Conservation (phyloP, 1,140 invertebrate genomes). For the Nebria ingens region DNA sequence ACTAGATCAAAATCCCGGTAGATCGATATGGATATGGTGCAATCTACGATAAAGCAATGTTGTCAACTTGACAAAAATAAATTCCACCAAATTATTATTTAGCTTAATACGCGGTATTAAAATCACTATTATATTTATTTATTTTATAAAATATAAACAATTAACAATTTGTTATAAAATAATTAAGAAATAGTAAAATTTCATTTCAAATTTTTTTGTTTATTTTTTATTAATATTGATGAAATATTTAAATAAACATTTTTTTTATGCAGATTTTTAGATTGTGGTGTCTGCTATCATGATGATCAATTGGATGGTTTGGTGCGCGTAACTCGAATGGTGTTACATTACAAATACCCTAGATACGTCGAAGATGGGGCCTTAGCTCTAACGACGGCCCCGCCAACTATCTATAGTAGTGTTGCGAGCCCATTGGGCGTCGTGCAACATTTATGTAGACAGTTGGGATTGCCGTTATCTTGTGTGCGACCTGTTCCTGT, state of each 20-base stretch:
- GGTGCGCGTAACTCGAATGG: constrained; percentile 62
- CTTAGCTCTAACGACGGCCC: constrained; percentile 57
- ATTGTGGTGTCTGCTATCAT: constrained; percentile 64
- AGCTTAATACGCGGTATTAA: no score
- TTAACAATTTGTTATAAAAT: constrained; percentile 15
- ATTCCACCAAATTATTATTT: no score
- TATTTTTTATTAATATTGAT: constrained; percentile 2
- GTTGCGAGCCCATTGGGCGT: constrained; percentile 59
- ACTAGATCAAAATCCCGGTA: no score
- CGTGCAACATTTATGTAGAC: constrained; percentile 68
- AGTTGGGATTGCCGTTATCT: constrained; percentile 62
- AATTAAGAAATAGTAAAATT: background rate
- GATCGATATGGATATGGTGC: no score
- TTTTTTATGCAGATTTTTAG: constrained; percentile 33
- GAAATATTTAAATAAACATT: no score
- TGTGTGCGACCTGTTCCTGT: constrained; percentile 77
- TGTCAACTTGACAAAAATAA: no score
- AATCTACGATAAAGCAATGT: no score
- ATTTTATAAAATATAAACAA: no score
- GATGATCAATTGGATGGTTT: constrained; percentile 68
- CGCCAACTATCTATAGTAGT: constrained; percentile 75
- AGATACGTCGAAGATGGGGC: constrained; percentile 68
- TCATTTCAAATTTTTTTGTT: background rate
- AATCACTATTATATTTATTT: no score
- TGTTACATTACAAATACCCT: constrained; percentile 71